phyloP scores from a whole-genome alignment of 2,888 invertebrate species.

The Cosmia trapezina region DNA sequence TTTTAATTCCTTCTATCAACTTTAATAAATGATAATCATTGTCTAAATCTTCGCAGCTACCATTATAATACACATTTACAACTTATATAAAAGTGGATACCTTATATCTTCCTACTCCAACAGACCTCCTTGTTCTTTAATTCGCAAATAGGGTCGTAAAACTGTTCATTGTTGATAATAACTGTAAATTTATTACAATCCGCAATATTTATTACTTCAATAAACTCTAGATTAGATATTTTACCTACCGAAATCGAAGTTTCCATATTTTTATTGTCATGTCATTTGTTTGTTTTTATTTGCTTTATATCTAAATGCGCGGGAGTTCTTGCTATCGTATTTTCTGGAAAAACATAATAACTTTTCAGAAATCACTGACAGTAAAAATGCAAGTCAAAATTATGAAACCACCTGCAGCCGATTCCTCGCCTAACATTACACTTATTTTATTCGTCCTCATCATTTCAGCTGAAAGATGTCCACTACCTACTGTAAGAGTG shows the following conservation, averaged over 20 bases:
- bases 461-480: background rate
- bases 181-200: slow-evolving; percentile 14
- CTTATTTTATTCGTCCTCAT: too few relatives aligned
- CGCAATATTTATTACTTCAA: slow-evolving; percentile 18
- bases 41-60: slow-evolving; percentile 30
- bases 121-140: background rate
- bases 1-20: too few relatives aligned
- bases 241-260: background rate
- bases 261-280: slow-evolving; percentile 7
- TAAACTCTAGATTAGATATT: slow-evolving; percentile 41
- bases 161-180: slow-evolving; percentile 16
- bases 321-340: slow-evolving; percentile 7
- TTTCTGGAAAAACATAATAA: background rate
- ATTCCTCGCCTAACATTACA: too few relatives aligned
- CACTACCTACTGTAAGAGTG: too few relatives aligned
- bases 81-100: slow-evolving; percentile 4
- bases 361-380: background rate
- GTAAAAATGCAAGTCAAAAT: background rate
- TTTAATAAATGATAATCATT: background rate
- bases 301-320: background rate
- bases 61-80: slow-evolving; percentile 29
- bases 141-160: slow-evolving; percentile 33
- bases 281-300: slow-evolving; percentile 13
- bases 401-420: too few relatives aligned
- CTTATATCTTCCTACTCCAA: background rate